Evolutionary conservation across 1,140 invertebrate species (phyloP).

Genomic region (Drosophila bifasciata): DNA sequence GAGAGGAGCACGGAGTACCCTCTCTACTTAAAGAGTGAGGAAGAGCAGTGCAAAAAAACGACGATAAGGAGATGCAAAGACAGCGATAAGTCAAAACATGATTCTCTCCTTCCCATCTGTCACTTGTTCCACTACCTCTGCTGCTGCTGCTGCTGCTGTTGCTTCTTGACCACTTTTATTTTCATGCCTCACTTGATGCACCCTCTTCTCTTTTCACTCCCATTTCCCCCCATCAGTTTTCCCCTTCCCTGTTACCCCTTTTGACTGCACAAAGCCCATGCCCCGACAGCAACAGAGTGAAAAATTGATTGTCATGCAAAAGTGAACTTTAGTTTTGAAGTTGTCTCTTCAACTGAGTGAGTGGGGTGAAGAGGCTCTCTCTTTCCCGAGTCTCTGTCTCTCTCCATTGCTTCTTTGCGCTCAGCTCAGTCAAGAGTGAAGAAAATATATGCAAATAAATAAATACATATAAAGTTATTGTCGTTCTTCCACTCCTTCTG

Average conservation of each 20-base stretch:
- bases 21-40: too few relatives aligned
- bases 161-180: conserved; percentile 76
- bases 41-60: conserved; percentile 17
- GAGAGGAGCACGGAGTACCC: too few relatives aligned
- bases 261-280: not conserved
- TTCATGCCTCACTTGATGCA: conserved; percentile 80
- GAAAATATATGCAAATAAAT: conserved; percentile 56
- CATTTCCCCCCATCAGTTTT: conserved; percentile 5
- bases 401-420: not conserved
- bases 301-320: conserved; percentile 80
- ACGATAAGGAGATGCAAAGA: conserved; percentile 48
- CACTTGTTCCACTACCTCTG: conserved; percentile 11
- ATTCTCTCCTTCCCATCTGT: conserved; percentile 12
- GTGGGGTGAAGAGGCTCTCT: conserved; percentile 57
- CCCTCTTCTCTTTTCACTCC: conserved; percentile 18
- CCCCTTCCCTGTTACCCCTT: conserved; percentile 13
- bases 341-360: conserved; percentile 48
- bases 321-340: conserved; percentile 70
- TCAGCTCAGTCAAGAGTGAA: conserved; percentile 51
- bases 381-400: too few relatives aligned
- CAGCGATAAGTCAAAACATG: conserved; percentile 51
- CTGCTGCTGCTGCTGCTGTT: conserved; percentile 12
- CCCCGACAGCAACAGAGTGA: conserved; percentile 30
- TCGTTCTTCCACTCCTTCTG: conserved; percentile 37
- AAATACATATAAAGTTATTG: conserved; percentile 49